Percentiles rank a stretch among this genome's conserved stretches.
Evolutionary conservation across 2,113 vertebrate species (phyloP).

Genomic region (Strigops habroptila): DNA sequence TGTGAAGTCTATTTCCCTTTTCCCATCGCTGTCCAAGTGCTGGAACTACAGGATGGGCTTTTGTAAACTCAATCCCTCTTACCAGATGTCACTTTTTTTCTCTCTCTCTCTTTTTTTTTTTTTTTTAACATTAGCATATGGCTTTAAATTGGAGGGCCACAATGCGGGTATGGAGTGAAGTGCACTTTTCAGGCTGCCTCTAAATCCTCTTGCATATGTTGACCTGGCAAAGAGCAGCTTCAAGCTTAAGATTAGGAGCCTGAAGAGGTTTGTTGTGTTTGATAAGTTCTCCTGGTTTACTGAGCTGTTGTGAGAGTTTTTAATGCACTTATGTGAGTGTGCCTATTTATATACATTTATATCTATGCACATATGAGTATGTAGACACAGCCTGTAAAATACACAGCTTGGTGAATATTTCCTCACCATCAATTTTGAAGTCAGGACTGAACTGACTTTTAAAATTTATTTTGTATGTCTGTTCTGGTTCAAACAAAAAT

Average conservation of each 20-base stretch:
- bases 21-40: slow-evolving; percentile 44
- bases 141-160: not conserved
- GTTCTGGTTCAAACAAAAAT: not conserved
- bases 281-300: not conserved
- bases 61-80: not conserved
- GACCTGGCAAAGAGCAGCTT: not conserved
- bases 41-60: slow-evolving; percentile 26
- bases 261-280: not conserved
- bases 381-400: not conserved
- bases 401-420: not conserved
- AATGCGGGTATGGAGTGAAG: fast-evolving
- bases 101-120: too few species aligned
- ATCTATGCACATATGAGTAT: not conserved
- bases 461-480: not conserved
- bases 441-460: not conserved
- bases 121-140: not conserved
- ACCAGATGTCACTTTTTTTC: not conserved
- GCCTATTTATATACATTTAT: not conserved
- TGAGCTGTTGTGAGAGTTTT: not conserved
- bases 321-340: not conserved
- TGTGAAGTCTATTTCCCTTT: slow-evolving; percentile 10
- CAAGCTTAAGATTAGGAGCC: not conserved
- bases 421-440: not conserved
- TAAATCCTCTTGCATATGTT: not conserved
- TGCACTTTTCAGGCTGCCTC: not conserved